Evolutionary conservation across 2,797 vertebrate species (phyloP), one percentile per base, ranked within the genome.

Genomic region (Pipistrellus pipistrellus): DNA sequence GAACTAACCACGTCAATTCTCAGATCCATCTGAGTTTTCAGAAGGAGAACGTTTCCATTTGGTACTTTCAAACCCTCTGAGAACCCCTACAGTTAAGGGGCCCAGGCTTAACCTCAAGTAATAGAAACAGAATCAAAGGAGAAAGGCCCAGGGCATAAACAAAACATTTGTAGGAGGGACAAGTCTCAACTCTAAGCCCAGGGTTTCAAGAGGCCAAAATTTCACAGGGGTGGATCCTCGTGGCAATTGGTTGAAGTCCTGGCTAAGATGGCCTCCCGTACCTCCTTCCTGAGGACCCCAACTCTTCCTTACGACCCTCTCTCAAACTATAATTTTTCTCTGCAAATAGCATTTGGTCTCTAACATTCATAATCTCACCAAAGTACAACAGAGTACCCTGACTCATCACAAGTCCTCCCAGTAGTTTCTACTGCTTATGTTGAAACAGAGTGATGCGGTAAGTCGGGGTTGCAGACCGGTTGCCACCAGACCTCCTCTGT

Each of bases 81-180:
- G 62, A 85, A 38, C 7, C 78, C 30, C 32, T 2, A 62, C 2
- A 81, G n/a, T 46, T 32, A 64, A 80, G 76, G 14, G 38, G 15
- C 41, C 73, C n/a, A 76, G 62, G 35, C 46, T 90, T 88, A 86
- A 66, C 51, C 35, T 38, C 68, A 76, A 89, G 57, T 75, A 44
- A 87, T 77, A 38, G 83, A 93, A 96, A 82, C 13, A 62, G 69
- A 27, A 62, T 82, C 27, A 90, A 93, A 90, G 68, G 86, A 69
- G 57, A 91, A 92, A 89, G 44, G 27, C 41, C 38, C 55, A n/a
- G 44, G 41, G 51, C 62, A 84, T 81, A 89, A 94, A 85, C 87
- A 69, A 88, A 78, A 69, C 46, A 21, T 30, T 2, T 27, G 55
- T 55, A 20, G 38, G 23, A 75, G 32, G 44, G 12, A 51, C 30